Evolutionary conservation across 2,797 vertebrate genomes (phyloP), one percentile per base, ranked within the genome.

Genomic region (Molothrus ater): DNA sequence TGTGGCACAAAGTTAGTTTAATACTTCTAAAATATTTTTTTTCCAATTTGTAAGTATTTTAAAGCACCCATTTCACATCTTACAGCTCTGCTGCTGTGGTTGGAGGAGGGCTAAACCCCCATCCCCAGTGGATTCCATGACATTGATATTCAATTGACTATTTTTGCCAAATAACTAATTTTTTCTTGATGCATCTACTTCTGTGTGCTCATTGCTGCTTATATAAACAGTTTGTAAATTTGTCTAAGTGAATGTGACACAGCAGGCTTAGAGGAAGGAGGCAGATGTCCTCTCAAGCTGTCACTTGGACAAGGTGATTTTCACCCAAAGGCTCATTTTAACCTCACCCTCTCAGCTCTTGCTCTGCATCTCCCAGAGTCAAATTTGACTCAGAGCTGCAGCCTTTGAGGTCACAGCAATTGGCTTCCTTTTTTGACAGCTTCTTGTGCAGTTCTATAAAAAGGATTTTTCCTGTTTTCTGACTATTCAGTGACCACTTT

Each of bases 271-370:
- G 70, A 93, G 92, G 59, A 95, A 95, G 34, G 75, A 93, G 86
- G 51, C 73, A 95, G 84, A 93, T 95, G 92, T 95, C 94, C 93
- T 86, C 91, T 90, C 92, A 96, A 96, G 90, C 96, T 94, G 92
- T 93, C 95, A 96, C 93, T 97, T 95, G 93, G 92, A 95, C 92
- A 96, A 96, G 96, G 85, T 94, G 92, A 92, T 93, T 85, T 96
- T 96, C 89, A 96, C 80, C 91, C 91, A 82, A 83, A 93, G 90
- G 86, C 76, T 34, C 66, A 19, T 94, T 96, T 92, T 86, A 95
- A 88, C 79, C 80, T 80, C 80, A 57, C 48, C 92, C 19, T 51
- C 89, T 90, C 73, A 20, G 64, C 63, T 91, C 73, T 86, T 90
- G 63, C 40, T 85, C 69, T 80, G 5, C 63, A 13, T 86, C 59